Evolutionary conservation across 2,888 invertebrate genomes (phyloP).

Genomic region (Pollenia angustigena): DNA sequence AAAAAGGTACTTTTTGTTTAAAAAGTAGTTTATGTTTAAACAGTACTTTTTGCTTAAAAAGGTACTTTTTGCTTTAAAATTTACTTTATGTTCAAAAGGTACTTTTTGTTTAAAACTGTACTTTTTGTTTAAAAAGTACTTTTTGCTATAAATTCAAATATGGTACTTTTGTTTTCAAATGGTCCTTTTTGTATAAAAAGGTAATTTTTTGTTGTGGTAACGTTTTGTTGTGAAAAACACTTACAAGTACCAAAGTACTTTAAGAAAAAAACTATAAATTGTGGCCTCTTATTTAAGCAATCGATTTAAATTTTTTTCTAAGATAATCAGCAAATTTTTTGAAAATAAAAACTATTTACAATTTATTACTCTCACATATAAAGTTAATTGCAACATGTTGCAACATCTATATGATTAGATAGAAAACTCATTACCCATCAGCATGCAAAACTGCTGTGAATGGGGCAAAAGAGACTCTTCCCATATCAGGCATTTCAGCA

Average conservation of each 20-base stretch:
- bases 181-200: neutral
- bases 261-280: neutral
- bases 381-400: slow-evolving; percentile 58
- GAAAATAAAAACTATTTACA: neutral
- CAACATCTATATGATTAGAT: slow-evolving; percentile 29
- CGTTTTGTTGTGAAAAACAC: neutral
- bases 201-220: neutral
- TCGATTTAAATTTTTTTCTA: neutral
- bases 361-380: slow-evolving; percentile 1
- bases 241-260: neutral
- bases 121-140: neutral
- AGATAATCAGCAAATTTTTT: neutral
- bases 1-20: neutral
- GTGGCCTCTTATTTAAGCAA: neutral
- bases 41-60: neutral
- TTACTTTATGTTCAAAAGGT: neutral
- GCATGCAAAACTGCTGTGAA: slow-evolving; percentile 54
- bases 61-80: neutral
- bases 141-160: neutral
- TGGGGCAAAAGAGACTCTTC: neutral
- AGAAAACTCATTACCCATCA: slow-evolving; percentile 46
- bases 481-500: neutral
- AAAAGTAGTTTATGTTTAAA: too few species aligned
- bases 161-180: neutral
- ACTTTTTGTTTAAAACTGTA: too few species aligned